phyloP scores from a whole-genome alignment of 2,113 vertebrate species.

The Circaetus cinerascens region DNA sequence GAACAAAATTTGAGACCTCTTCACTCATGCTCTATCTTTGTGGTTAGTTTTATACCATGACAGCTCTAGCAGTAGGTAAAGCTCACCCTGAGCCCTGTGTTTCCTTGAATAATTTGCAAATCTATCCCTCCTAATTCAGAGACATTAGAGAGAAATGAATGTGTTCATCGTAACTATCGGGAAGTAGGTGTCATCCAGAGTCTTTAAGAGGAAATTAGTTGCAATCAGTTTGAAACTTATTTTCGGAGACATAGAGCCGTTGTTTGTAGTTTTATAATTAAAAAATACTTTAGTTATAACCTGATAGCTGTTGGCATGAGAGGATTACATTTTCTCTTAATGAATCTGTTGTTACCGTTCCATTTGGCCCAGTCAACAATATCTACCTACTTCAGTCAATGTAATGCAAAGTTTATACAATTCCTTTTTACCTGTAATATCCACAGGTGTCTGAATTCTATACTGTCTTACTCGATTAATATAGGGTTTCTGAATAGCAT shows the following conservation, averaged over 20 bases:
- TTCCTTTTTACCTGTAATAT: not conserved
- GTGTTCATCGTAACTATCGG: not conserved
- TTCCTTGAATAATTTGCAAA: not conserved
- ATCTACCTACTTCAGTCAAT: not conserved
- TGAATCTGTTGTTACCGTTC: not conserved
- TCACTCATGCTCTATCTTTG: not conserved
- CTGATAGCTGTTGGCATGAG: not conserved
- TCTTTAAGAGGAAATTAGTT: not conserved
- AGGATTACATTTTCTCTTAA: not conserved
- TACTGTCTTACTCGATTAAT: not conserved
- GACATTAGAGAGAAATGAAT: not conserved
- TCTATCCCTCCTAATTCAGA: not conserved
- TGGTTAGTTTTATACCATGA: not conserved
- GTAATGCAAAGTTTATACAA: not conserved
- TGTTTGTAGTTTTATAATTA: not conserved
- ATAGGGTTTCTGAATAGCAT: not conserved
- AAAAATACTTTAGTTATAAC: not conserved
- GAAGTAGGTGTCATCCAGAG: not conserved
- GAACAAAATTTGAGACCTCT: not conserved
- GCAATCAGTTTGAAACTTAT: not conserved
- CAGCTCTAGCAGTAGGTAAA: not conserved
- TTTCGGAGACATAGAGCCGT: not conserved
- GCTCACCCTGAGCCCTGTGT: not conserved
- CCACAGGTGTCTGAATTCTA: not conserved
- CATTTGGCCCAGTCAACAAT: not conserved